phyloP scores from a whole-genome alignment of 2,888 invertebrate genomes.

The Apamea anceps region DNA sequence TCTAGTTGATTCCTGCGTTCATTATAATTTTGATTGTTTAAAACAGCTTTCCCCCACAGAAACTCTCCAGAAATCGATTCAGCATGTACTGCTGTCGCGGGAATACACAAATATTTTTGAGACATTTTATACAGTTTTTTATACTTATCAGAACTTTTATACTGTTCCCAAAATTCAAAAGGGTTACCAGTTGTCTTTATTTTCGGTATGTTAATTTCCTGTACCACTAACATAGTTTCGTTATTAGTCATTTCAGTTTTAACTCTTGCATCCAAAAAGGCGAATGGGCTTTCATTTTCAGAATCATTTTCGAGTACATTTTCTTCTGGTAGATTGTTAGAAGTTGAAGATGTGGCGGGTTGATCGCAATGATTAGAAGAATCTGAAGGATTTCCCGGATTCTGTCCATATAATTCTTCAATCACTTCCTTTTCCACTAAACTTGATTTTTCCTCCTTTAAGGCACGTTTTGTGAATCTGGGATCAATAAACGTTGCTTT shows the following conservation, averaged over 20 bases:
- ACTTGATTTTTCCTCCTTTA: not conserved
- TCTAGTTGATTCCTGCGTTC: not conserved
- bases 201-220: not conserved
- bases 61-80: not conserved
- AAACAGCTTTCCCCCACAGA: not conserved
- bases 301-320: not conserved
- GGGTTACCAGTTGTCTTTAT: not conserved
- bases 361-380: not conserved
- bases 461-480: constrained; percentile 10
- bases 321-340: not conserved
- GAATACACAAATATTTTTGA: constrained; percentile 29
- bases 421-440: constrained; percentile 1
- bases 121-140: not conserved
- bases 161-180: constrained; percentile 6
- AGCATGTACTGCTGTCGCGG: constrained; percentile 1
- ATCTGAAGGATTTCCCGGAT: not conserved
- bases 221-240: not conserved
- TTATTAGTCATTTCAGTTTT: not conserved
- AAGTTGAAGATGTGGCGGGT: not conserved
- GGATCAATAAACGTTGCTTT: constrained; percentile 28
- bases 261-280: not conserved
- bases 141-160: not conserved
- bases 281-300: not conserved
- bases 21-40: not conserved
- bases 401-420: not conserved